A percentile compares a stretch with the other conserved stretches of the same genome.
Evolutionary conservation across 2,113 vertebrate species (phyloP).

Genomic region (Motacilla tschutschensis): DNA sequence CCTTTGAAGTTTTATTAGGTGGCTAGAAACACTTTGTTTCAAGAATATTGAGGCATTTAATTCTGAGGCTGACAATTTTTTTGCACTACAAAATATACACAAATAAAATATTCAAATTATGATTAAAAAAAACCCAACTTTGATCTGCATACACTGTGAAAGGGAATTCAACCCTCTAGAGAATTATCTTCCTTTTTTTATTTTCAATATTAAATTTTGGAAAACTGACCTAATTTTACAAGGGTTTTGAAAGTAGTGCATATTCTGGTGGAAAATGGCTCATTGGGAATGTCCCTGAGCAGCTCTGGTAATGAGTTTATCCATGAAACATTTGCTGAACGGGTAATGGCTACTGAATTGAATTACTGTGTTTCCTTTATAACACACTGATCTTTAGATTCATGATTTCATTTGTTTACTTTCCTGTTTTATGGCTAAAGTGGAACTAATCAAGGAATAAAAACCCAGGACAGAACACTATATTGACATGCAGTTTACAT

Average conservation of each 20-base stretch:
- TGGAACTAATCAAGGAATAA: constrained; percentile 58
- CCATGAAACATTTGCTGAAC: constrained; percentile 35
- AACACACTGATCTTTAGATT: constrained; percentile 53
- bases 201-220: neutral
- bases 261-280: constrained; percentile 17
- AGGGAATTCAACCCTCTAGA: neutral
- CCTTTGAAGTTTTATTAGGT: neutral
- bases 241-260: neutral
- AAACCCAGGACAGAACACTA: neutral
- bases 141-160: neutral
- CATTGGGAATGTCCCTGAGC: neutral
- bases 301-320: constrained; percentile 29
- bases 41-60: neutral
- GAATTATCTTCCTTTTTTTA: neutral
- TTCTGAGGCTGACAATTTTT: neutral
- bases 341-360: constrained; percentile 51
- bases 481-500: constrained; percentile 28
- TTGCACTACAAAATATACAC: neutral
- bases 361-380: constrained; percentile 52
- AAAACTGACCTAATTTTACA: neutral
- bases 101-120: neutral
- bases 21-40: neutral
- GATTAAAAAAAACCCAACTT: neutral
- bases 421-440: constrained; percentile 52
- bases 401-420: constrained; percentile 57